These are phyloP conservation scores for Crioceris asparagi DNA, from an alignment of 2,888 invertebrate species.

Conservation along the genomic window DNA sequence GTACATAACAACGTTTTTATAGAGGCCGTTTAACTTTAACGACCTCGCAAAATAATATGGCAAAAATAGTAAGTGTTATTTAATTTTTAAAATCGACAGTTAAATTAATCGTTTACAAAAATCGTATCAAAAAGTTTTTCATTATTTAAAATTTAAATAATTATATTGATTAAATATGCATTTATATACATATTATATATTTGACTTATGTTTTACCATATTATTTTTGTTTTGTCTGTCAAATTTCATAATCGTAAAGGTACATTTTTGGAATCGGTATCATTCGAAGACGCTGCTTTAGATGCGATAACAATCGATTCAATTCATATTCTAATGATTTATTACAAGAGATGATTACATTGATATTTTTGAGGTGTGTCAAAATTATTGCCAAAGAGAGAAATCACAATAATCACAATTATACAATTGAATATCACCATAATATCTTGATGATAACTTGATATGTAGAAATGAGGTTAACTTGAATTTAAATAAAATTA, in stretches of 20 bases:
- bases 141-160: not conserved
- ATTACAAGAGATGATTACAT: too few species aligned
- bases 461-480: too few species aligned
- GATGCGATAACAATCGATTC: too few species aligned
- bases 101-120: not conserved
- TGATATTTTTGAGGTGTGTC: too few species aligned
- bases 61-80: not conserved
- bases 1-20: conserved; percentile 17
- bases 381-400: too few species aligned
- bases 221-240: conserved; percentile 2
- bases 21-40: not conserved
- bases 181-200: too few species aligned
- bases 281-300: conserved; percentile 1
- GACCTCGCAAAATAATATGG: not conserved
- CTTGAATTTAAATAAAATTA: too few species aligned
- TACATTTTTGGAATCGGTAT: conserved; percentile 9
- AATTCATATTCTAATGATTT: too few species aligned
- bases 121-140: conserved; percentile 9
- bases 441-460: too few species aligned
- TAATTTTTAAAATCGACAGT: not conserved
- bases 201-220: conserved; percentile 8
- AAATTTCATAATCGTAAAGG: not conserved
- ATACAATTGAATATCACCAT: too few species aligned
- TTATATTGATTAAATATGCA: conserved; percentile 6
- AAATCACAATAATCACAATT: too few species aligned